Conservation (phyloP, 2,888 invertebrate genomes). For the Dryobota labecula region DNA sequence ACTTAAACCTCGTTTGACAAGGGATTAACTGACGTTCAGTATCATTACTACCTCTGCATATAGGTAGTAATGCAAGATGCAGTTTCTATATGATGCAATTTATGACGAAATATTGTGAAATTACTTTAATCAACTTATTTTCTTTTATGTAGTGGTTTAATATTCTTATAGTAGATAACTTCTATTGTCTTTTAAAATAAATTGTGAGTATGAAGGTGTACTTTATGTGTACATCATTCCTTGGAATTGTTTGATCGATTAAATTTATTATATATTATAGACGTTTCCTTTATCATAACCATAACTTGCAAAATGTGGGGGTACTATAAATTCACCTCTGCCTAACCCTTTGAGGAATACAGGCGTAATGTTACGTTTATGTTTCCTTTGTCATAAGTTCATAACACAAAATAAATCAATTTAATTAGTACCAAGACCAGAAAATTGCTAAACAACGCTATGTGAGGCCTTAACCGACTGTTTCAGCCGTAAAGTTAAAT, state of each 20-base stretch:
- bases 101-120: neutral
- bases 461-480: slow-evolving; percentile 13
- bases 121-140: neutral
- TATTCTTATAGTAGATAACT: neutral
- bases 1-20: slow-evolving; percentile 67
- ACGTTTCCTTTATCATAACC: neutral
- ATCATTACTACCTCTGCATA: slow-evolving; percentile 26
- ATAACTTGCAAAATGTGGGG: too few species aligned
- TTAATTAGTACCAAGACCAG: neutral
- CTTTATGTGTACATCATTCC: too few species aligned
- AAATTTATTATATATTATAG: too few species aligned
- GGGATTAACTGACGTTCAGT: slow-evolving; percentile 58
- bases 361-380: too few species aligned
- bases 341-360: too few species aligned
- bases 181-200: neutral
- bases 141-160: neutral
- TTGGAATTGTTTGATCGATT: too few species aligned
- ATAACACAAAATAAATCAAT: neutral
- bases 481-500: slow-evolving; percentile 47
- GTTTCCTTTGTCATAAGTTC: neutral
- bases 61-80: neutral
- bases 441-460: neutral
- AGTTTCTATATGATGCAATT: neutral
- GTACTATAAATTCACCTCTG: too few species aligned
- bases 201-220: too few species aligned